Base-by-base conservation (phyloP, 2,888 invertebrate species). In the Agrochola litura region DNA sequence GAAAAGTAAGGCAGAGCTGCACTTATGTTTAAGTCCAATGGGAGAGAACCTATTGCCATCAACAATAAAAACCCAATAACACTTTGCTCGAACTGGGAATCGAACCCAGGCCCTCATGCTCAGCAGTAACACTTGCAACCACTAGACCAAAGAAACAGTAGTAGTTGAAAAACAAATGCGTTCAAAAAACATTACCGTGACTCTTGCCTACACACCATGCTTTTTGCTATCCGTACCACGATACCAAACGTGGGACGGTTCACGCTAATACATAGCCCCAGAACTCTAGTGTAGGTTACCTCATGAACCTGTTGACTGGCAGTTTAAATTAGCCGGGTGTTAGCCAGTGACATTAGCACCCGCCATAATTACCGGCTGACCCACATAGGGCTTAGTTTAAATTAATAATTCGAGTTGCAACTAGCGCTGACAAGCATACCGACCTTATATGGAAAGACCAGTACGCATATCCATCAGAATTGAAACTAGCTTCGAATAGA, bases 341-440 rank as follows among this genome's bases (percentile, higher is more conserved):
- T 91, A 82, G 75, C 67, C 72, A 90, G 87, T 92, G 91, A 93
- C 93, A 94, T 94, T 94, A 93, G 90, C 91, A 89, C 89, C 86
- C 88, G 81, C 85, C 88, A 91, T 95, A 95, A 95, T 95, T 95
- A 93, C 92, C 89, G 87, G 82, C 88, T 94, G 95, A 94, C 96
- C 96, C 90, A 92, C 90, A 93, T 95, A 85, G 84, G 87, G 86
- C 86, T 87, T 83, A 88, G 89, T 89, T 91, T 93, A 93, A 30
- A 93, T 93, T 93, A 92, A 91, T 93, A 92, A 92, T 91, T 88
- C 84, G 89, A 90, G 89, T 88, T 87, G 88, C 89, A 92, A 89
- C 81, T 63, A 73, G 64, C 82, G 79, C 79, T 87, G 81, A 86
- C 86, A 86, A 73, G 67, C 70, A 83, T 89, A 82, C 84, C 70